Conservation (phyloP, 2,888 invertebrate genomes). For the Sarcophaga subvicina region DNA sequence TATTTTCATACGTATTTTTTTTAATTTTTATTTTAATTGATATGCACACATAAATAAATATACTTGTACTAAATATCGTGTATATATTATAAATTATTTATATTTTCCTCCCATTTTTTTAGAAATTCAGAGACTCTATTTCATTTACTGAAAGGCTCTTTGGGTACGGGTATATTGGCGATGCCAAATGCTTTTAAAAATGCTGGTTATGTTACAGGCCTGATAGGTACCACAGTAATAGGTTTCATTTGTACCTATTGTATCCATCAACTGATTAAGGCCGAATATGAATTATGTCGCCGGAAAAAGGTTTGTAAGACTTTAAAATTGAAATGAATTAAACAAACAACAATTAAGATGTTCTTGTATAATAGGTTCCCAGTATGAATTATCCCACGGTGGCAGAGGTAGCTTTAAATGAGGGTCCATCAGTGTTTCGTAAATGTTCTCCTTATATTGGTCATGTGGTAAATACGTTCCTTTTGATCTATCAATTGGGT, state of each 20-base stretch:
- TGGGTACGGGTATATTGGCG: slow-evolving; percentile 96
- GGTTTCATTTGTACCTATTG: slow-evolving; percentile 96
- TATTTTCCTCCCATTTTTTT: slow-evolving; percentile 72
- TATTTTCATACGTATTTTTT: background rate
- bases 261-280: slow-evolving; percentile 90
- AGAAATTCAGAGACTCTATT: slow-evolving; percentile 94
- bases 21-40: no score
- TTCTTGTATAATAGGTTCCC: slow-evolving; percentile 80
- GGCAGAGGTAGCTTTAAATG: slow-evolving; percentile 89
- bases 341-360: background rate
- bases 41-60: no score
- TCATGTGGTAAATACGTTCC: slow-evolving; percentile 87
- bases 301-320: slow-evolving; percentile 81
- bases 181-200: slow-evolving; percentile 89
- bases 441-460: slow-evolving; percentile 86
- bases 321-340: background rate
- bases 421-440: slow-evolving; percentile 88
- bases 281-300: slow-evolving; percentile 85
- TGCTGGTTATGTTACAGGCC: slow-evolving; percentile 86
- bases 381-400: slow-evolving; percentile 91
- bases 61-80: background rate
- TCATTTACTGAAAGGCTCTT: slow-evolving; percentile 94
- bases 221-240: slow-evolving; percentile 90
- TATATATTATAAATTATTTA: background rate
- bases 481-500: slow-evolving; percentile 95